phyloP scores from a whole-genome alignment of 2,888 invertebrate genomes.

The Chymomyza amoena region DNA sequence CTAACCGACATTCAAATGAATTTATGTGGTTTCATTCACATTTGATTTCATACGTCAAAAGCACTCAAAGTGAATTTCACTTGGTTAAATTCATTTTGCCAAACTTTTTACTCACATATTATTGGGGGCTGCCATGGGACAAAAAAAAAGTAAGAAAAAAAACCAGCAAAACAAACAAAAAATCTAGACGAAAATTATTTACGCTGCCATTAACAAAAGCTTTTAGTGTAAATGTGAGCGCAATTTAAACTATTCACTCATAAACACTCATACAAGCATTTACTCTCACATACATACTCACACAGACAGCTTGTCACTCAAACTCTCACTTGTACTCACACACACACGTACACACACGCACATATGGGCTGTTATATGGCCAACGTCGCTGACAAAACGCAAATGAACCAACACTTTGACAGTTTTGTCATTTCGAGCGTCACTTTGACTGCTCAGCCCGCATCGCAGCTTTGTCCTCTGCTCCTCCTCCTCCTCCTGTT shows the following conservation, averaged over 20 bases:
- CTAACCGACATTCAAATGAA: constrained; percentile 43
- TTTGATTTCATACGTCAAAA: constrained; percentile 60
- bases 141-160: background rate
- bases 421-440: constrained; percentile 61
- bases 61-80: constrained; percentile 44
- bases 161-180: background rate
- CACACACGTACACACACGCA: background rate
- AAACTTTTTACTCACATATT: background rate
- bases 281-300: background rate
- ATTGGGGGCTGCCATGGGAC: background rate
- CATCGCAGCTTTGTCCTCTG: background rate
- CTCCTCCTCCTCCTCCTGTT: background rate
- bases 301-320: background rate
- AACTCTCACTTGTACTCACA: background rate
- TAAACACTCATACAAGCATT: background rate
- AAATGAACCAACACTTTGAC: constrained; percentile 56
- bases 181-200: constrained; percentile 43
- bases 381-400: constrained; percentile 16
- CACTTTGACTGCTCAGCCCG: constrained; percentile 26
- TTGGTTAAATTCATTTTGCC: background rate
- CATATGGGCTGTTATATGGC: background rate
- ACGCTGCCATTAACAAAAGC: constrained; percentile 64
- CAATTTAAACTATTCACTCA: background rate
- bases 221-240: constrained; percentile 49
- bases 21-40: constrained; percentile 54